Base-by-base conservation (phyloP, 2,888 invertebrate genomes). In the Drosophila vallismaia region DNA sequence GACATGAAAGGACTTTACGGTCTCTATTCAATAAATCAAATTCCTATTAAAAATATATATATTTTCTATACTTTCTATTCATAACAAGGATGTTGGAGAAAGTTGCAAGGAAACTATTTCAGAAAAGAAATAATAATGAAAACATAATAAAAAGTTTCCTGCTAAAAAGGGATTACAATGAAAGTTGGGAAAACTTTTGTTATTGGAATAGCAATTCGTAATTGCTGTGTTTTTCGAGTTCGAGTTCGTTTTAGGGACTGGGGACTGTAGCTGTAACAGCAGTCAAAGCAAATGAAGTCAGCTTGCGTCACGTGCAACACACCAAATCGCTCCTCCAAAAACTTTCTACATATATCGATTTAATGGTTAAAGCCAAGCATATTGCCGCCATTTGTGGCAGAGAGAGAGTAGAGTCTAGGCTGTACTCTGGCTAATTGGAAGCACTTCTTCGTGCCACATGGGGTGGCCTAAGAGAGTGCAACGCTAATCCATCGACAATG, bases 401-500 rank as follows among this genome's bases (percentile, higher is more conserved):
- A 19, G 19, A 52, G 31, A 46, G 29, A 38, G 29, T 45, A 51
- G 44, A 46, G 29, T 45, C 36, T 45, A 51, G 44, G 58, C 59
- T 66, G 62, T 71, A 42, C 53, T 42, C 31, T 40, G 80, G 64
- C 81, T 82, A 82, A 82, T 82, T 82, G 81, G 81, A 85, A 73
- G 55, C 68, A 60, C 51, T 69, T 64, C 36, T 78, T 57, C 28
- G 62, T 36, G 38, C 8, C 31, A 40, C 40, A 6, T 5, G 5
- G 14, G 19, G 19, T 6, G 28, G 5, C 28, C 28, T 28, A 4
- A 1, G 55, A 51, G 42, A 50, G 60, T 74, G 64, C 71, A 63
- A 12, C 55, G 46, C 71, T 87, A 83, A 83, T 87, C 82, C 82
- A 70, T 71, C 71, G 72, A 82, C 82, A 86, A 86, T 82, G 81